Conservation (phyloP, 2,113 vertebrate species). For the Tragelaphus strepsiceros region DNA sequence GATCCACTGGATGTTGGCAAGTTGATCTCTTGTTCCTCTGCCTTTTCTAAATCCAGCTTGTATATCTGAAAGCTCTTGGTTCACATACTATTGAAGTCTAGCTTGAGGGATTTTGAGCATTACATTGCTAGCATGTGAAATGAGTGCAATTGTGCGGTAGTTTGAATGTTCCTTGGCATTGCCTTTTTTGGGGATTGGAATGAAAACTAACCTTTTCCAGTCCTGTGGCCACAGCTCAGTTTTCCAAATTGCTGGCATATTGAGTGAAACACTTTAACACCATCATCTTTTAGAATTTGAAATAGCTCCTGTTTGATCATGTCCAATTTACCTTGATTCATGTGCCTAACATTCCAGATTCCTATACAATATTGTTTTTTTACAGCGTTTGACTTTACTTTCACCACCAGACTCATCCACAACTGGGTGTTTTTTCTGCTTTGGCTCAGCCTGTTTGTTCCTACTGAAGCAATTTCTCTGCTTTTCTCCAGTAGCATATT, state of each 20-base stretch:
- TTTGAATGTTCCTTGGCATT: background rate
- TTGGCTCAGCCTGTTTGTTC: background rate
- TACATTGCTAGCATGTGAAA: background rate
- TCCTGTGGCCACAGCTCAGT: background rate
- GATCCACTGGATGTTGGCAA: background rate
- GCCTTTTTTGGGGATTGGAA: background rate
- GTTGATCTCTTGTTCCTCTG: background rate
- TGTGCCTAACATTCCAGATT: background rate
- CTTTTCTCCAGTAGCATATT: background rate
- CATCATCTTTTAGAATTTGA: background rate
- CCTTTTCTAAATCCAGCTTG: background rate
- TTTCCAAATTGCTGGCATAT: background rate
- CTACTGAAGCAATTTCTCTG: background rate
- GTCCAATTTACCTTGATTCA: background rate
- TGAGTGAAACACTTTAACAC: background rate
- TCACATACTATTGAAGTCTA: background rate
- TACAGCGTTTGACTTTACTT: background rate
- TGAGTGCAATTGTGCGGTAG: rapidly evolving
- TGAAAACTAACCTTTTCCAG: background rate
- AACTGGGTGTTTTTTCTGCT: background rate
- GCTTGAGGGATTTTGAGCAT: background rate
- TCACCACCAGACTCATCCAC: background rate
- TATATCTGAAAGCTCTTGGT: background rate
- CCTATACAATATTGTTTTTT: background rate
- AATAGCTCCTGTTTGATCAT: background rate